Percentiles rank a stretch among this genome's conserved stretches.
Conservation (phyloP, 2,888 invertebrate genomes). For the Campoplex nolae region DNA sequence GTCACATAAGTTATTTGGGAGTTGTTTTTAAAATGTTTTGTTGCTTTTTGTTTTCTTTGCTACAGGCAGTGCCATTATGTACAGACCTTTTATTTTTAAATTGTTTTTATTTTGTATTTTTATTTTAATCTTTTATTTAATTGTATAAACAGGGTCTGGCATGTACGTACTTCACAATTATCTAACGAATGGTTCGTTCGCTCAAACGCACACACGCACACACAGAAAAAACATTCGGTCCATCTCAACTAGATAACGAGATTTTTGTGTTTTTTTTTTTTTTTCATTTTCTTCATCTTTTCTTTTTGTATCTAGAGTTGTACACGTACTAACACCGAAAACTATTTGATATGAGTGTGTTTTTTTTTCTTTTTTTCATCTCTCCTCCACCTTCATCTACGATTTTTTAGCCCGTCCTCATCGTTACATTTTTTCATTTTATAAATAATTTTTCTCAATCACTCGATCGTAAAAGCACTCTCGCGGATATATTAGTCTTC, state of each 20-base stretch:
- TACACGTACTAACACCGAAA: conserved; percentile 84
- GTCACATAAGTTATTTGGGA: conserved; percentile 47
- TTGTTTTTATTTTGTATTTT: not conserved
- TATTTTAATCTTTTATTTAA: conserved; percentile 48
- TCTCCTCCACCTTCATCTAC: not conserved
- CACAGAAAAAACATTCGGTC: conserved; percentile 30
- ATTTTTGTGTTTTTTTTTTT: conserved; percentile 70
- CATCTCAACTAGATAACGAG: conserved; percentile 83
- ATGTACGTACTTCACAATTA: conserved; percentile 81
- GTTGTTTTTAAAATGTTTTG: conserved; percentile 35
- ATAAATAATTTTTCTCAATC: conserved; percentile 53
- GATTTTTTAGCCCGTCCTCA: conserved; percentile 36
- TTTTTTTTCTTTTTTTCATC: conserved; percentile 79
- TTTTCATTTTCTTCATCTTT: conserved; percentile 72
- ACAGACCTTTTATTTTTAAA: conserved; percentile 74
- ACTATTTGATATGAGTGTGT: conserved; percentile 84
- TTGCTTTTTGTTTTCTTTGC: conserved; percentile 62
- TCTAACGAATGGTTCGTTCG: conserved; percentile 71
- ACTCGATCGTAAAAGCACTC: conserved; percentile 71
- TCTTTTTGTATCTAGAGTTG: conserved; percentile 74
- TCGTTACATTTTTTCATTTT: conserved; percentile 51
- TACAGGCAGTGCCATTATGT: conserved; percentile 83
- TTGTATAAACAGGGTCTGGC: conserved; percentile 84
- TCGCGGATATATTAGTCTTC: conserved; percentile 61
- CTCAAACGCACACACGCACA: conserved; percentile 51